phyloP scores from a whole-genome alignment of 1,140 invertebrate species.

The Drosophila ercepeae region DNA sequence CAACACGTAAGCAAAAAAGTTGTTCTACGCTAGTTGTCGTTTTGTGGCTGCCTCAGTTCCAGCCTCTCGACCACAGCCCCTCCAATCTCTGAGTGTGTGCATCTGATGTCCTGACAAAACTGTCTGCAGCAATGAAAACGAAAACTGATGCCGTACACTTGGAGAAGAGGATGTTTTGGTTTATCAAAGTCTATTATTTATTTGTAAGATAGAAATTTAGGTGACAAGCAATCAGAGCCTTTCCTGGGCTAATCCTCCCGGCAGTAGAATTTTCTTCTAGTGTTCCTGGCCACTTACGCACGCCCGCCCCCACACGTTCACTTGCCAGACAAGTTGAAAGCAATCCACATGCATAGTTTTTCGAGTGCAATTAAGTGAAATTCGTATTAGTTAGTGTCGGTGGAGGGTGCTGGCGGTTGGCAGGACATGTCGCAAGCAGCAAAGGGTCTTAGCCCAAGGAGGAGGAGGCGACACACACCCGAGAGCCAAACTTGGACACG shows the following conservation, averaged over 20 bases:
- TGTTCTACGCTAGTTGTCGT: conserved; percentile 57
- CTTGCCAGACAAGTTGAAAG: conserved; percentile 68
- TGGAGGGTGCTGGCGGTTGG: background rate
- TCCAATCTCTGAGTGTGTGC: conserved; percentile 18
- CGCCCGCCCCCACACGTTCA: conserved; percentile 19
- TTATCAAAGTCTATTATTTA: no score
- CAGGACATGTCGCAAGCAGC: conserved; percentile 50
- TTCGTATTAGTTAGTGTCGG: conserved; percentile 68
- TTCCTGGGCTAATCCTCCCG: no score
- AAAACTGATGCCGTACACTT: conserved; percentile 41
- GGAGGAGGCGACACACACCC: conserved; percentile 53
- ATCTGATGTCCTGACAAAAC: conserved; percentile 61
- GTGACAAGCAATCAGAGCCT: no score
- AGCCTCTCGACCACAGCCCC: background rate
- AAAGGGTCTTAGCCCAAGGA: conserved; percentile 65
- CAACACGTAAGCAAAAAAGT: conserved; percentile 39
- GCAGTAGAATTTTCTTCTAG: conserved; percentile 11
- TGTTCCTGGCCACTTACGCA: conserved; percentile 16
- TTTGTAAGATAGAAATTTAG: no score
- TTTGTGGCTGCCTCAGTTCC: conserved; percentile 40
- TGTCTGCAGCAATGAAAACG: conserved; percentile 58
- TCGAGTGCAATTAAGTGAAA: conserved; percentile 80
- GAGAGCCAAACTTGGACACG: conserved; percentile 66
- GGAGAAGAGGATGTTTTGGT: background rate
- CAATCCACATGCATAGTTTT: conserved; percentile 78